phyloP scores from a whole-genome alignment of 2,113 vertebrate genomes.

The Thamnophis sirtalis region DNA sequence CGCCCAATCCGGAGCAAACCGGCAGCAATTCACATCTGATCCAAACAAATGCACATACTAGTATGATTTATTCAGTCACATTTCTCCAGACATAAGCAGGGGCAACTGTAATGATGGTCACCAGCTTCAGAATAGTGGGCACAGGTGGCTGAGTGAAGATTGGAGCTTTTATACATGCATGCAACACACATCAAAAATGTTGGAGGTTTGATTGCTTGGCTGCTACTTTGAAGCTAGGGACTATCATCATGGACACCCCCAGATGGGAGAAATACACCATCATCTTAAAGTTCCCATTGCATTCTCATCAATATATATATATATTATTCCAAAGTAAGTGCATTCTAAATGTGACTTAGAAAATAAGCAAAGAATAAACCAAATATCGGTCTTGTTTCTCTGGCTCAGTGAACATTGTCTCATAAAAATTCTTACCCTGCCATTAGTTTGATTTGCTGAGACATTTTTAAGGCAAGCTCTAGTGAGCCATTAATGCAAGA shows the following conservation, averaged over 20 bases:
- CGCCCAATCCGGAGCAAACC: too few species aligned
- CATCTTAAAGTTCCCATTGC: not conserved
- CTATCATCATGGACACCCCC: not conserved
- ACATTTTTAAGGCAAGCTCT: conserved; percentile 13
- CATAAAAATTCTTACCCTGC: not conserved
- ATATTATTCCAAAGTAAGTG: accelerated
- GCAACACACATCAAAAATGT: not conserved
- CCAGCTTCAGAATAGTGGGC: not conserved
- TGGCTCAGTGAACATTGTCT: conserved; percentile 12
- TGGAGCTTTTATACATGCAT: not conserved
- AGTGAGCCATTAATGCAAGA: conserved; percentile 22
- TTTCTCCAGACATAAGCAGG: not conserved
- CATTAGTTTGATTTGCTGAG: conserved; percentile 19
- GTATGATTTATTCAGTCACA: not conserved
- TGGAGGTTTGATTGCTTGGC: not conserved
- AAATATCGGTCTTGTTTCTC: conserved; percentile 10
- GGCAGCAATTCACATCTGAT: not conserved
- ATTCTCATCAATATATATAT: not conserved
- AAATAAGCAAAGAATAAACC: not conserved
- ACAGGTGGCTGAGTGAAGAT: not conserved
- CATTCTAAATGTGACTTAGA: not conserved
- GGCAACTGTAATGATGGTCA: not conserved
- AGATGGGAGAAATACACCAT: not conserved
- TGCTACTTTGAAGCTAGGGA: not conserved
- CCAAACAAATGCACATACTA: not conserved